Evolutionary conservation across 2,113 vertebrate genomes (phyloP), one percentile per base, ranked within the genome.

Genomic region (Chunga burmeisteri): DNA sequence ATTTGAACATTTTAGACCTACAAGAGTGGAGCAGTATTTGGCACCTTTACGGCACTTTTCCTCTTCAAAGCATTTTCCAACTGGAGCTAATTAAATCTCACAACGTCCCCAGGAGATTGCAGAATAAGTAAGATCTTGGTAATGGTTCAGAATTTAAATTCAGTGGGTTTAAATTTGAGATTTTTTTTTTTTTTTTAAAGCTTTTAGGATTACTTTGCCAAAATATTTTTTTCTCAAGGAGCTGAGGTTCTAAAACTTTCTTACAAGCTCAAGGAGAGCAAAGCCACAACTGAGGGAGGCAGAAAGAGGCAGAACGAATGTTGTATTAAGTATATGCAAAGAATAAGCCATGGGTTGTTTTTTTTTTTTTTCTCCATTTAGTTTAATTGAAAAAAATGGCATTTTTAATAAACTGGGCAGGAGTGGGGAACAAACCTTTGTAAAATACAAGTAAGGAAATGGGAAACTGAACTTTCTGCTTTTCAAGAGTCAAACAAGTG

Each of bases 11-110:
- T 91, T 96, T 53, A 93, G 81, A 72, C 89, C 73, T 87, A 32
- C 40, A 22, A 12, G 66, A 95, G 65, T 3, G 10, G 65, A 91
- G 73, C 53, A 50, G 38, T 61, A 23, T 82, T 94, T 96, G 95
- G 91, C 95, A 90, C 90, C 56, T 92, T 40, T 36, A 20, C 20
- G 79, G 63, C 73, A 38, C 56, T 92, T 50, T 50, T 65, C 79
- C 78, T 91, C 74, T 93, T 93, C 75, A 85, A 86, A 91, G 93
- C 70, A 0, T 94, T 93, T 97, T 94, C 94, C 94, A 92, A 20
- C 81, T 71, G 59, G 68, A 86, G 86, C 88, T 96, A 92, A 95
- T 97, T 95, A 96, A 95, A 89, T 83, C 62, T 97, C 84, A 38
- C 83, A 90, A 46, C 70, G 44, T 91, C 77, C 93, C 73, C 84